A percentile compares a stretch with the other conserved stretches of the same genome.
These are phyloP conservation scores for Rhodophaea formosa DNA, from an alignment of 2,888 invertebrate genomes.

Conservation along the genomic window DNA sequence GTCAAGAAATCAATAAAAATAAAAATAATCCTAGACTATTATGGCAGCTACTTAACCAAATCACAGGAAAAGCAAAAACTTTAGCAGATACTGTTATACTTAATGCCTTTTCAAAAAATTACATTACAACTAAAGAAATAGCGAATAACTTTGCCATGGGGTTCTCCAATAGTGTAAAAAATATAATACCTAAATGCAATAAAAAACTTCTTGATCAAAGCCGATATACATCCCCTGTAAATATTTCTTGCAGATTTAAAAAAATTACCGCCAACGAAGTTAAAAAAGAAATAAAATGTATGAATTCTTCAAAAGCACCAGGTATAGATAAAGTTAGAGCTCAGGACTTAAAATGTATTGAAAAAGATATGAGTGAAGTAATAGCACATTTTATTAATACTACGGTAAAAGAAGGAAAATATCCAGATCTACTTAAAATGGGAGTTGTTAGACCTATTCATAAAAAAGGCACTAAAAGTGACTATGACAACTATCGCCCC, in stretches of 20 bases:
- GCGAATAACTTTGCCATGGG: not conserved
- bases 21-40: not conserved
- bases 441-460: conserved; percentile 28
- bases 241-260: not conserved
- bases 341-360: conserved; percentile 18
- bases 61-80: not conserved
- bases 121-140: too few relatives aligned
- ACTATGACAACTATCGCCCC: conserved; percentile 15
- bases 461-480: conserved; percentile 13
- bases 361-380: conserved; percentile 7
- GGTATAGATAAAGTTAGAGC: conserved; percentile 25
- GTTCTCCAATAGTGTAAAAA: not conserved
- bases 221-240: not conserved
- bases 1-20: not conserved
- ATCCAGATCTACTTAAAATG: conserved; percentile 24
- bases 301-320: conserved; percentile 23
- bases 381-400: conserved; percentile 24
- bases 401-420: conserved; percentile 11
- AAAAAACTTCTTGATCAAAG: not conserved
- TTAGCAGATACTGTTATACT: conserved; percentile 1
- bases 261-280: not conserved
- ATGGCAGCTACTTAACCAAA: not conserved
- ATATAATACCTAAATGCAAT: not conserved
- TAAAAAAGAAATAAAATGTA: not conserved
- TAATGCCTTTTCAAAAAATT: conserved; percentile 5